Base-by-base conservation (phyloP, 2,888 invertebrate species). In the Leptopterna dolabrata region DNA sequence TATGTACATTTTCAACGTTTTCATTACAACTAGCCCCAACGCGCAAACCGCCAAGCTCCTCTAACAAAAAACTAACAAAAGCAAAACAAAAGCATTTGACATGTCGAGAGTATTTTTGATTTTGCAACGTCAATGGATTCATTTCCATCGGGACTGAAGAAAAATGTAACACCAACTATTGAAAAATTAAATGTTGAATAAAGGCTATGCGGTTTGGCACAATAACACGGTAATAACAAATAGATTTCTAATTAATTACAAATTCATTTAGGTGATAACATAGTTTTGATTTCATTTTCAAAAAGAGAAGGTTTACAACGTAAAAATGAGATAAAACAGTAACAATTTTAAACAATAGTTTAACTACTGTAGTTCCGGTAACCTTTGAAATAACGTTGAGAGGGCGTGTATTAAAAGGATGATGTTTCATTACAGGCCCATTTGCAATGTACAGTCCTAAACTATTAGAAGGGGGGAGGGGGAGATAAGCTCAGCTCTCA, bases 191-290 rank as follows among this genome's bases (percentile, higher is more conserved):
- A 63, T 11, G 24, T 63, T 63, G 63, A 27, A 63, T 24, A 63
- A 83, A 83, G 63, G 70, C 83, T 83, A 41, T 83, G 83, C 83
- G 83, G 83, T 70, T 83, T 83, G 83, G 83, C 83, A 83, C 83
- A 83, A 70, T 29, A 55, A 70, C 16, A 45, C 78, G 45, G 45
- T 78, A 45, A 45, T 45, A 78, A 78, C 78, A 78, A 71, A n/a
- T 3, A 78, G 19, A 45, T 24, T 78, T 45, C 78, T 78, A 78
- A 78, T 78, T 7, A 45, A 27, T 78, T 45, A 78, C 78, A 78
- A 63, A 78, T 78, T 45, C 45, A 78, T 24, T 78, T 78, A 45
- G 27, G 41, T 36, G 78, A 78, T 78, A 78, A 78, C 78, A 24
- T 45, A 19, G 36, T 73, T 78, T 78, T 78, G 78, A 78, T 78